Conservation (phyloP, 1,140 invertebrate species). For the Sitodiplosis mosellana region DNA sequence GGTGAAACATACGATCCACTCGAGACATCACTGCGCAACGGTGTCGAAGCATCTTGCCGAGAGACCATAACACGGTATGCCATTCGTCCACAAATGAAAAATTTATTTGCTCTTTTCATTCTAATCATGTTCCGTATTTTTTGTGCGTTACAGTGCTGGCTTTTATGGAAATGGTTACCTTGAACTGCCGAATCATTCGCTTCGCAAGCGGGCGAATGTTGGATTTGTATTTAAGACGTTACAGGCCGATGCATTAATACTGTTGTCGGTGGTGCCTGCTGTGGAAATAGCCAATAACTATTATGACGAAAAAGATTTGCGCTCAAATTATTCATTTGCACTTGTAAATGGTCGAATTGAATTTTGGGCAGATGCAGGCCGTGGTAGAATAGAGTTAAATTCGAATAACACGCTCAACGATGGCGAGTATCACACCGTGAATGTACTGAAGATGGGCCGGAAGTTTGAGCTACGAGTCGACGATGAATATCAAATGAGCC, state of each 20-base stretch:
- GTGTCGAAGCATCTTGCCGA: slow-evolving; percentile 55
- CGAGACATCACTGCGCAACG: slow-evolving; percentile 46
- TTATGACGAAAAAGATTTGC: slow-evolving; percentile 22
- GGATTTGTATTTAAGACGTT: slow-evolving; percentile 63
- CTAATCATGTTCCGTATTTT: not conserved
- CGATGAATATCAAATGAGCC: slow-evolving; percentile 35
- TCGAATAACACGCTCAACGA: slow-evolving; percentile 42
- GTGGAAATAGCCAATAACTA: slow-evolving; percentile 25
- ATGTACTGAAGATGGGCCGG: slow-evolving; percentile 30
- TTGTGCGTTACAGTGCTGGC: slow-evolving; percentile 31
- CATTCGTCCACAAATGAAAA: not conserved
- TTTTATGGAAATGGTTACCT: slow-evolving; percentile 65
- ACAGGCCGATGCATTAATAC: slow-evolving; percentile 45
- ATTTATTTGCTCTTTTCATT: not conserved
- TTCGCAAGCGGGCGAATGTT: slow-evolving; percentile 44
- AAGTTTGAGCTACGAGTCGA: slow-evolving; percentile 46
- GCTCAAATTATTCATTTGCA: slow-evolving; percentile 47
- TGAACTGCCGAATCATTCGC: slow-evolving; percentile 43
- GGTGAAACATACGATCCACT: slow-evolving; percentile 34
- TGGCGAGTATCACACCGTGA: slow-evolving; percentile 39
- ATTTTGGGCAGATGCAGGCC: slow-evolving; percentile 41
- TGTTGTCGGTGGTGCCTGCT: slow-evolving; percentile 50
- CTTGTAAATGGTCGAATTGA: slow-evolving; percentile 43
- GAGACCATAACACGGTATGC: slow-evolving; percentile 37
- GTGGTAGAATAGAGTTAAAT: slow-evolving; percentile 36